Evolutionary conservation across 1,140 invertebrate genomes (phyloP), one percentile per base, ranked within the genome.

Genomic region (Trigoniulus corallinus): DNA sequence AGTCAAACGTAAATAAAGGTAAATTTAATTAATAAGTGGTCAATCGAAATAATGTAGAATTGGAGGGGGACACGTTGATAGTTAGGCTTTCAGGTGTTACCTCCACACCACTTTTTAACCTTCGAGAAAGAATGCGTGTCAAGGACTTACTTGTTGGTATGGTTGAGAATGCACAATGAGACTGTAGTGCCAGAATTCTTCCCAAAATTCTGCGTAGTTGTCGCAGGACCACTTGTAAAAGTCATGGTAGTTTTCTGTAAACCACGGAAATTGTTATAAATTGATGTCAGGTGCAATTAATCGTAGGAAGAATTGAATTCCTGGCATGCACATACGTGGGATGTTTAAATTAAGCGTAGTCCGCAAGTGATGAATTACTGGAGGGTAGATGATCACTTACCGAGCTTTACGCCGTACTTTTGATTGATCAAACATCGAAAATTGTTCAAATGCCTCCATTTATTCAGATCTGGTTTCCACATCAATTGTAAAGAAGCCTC

Each of bases 161-260:
- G 54, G 18, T 52, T 60, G 43, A n/a, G 64, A 66, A 51, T 66
- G 57, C 4, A 64, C 57, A 4, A 73, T 58, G 12, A 62, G 59
- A 37, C 61, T 59, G 56, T 65, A 71, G 12, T 64, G 43, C 60
- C 67, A 66, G 10, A 72, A 54, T 56, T 69, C 64, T 50, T 66
- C 64, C 72, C 72, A 74, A 56, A 73, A 74, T 43, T 64, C 58
- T 21, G 59, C 45, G 53, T 67, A 69, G 52, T 71, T 65, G 13
- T 71, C 62, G 56, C 65, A 61, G 20, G 69, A 71, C 70, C 70
- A 74, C 20, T 62, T 53, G 53, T 71, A 67, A 49, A 73, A 64
- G 13, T 67, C 64, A 50, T 60, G 54, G 47, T 73, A 74, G 3
- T 58, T 59, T 26, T 61, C 71, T 72, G 58, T 52, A 60, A 51